These are phyloP conservation scores for Chloropsis cyanopogon DNA, from an alignment of 2,113 vertebrate species.

Conservation along the genomic window DNA sequence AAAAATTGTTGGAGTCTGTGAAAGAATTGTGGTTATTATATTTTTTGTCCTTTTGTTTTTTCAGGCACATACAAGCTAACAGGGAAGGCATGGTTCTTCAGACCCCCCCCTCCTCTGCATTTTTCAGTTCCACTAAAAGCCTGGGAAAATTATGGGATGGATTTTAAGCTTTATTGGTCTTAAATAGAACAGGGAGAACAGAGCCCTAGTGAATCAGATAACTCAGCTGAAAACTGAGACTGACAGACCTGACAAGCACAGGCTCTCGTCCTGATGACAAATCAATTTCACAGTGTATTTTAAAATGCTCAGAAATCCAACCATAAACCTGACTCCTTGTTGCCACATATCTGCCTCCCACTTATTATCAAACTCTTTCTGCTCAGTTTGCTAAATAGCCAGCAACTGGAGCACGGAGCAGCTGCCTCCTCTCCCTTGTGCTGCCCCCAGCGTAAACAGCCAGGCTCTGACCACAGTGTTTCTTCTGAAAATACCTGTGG, in stretches of 20 bases:
- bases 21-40: rapidly evolving
- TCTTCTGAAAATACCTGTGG: neutral
- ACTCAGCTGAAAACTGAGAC: neutral
- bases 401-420: neutral
- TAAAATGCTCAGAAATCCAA: slow-evolving; percentile 1
- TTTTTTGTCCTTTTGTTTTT: neutral
- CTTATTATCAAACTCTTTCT: neutral
- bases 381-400: neutral
- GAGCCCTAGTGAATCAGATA: neutral
- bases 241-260: neutral
- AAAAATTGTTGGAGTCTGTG: neutral
- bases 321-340: neutral
- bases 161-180: slow-evolving; percentile 4
- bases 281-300: slow-evolving; percentile 10
- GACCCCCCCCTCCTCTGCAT: neutral
- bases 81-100: neutral
- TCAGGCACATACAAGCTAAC: neutral
- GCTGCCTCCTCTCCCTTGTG: neutral
- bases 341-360: neutral
- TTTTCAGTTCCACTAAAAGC: neutral
- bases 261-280: neutral
- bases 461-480: rapidly evolving
- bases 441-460: neutral
- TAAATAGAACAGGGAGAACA: neutral
- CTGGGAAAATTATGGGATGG: neutral